Percentiles rank a stretch among this genome's conserved stretches.
These are phyloP conservation scores for Lepus europaeus DNA, from an alignment of 2,113 vertebrate species.

Conservation along the genomic window DNA sequence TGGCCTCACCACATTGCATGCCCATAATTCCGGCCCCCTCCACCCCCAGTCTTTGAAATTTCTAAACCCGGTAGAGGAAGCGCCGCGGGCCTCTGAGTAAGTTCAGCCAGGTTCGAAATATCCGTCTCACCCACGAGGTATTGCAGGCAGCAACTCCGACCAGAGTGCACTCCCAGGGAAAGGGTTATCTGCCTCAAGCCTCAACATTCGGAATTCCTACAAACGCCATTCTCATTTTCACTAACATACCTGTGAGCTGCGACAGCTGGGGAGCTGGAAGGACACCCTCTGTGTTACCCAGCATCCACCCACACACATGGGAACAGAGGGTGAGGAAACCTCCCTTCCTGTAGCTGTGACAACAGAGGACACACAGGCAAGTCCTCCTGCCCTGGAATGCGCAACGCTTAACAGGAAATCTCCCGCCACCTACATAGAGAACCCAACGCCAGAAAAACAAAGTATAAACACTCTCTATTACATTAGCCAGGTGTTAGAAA, in stretches of 20 bases:
- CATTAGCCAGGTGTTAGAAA: slow-evolving; percentile 62
- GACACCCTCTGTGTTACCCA: not conserved
- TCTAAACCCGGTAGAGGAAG: slow-evolving; percentile 73
- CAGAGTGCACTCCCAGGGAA: not conserved
- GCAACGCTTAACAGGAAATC: slow-evolving; percentile 78
- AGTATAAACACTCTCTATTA: slow-evolving; percentile 73
- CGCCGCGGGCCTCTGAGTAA: slow-evolving; percentile 60
- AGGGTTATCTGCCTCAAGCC: slow-evolving; percentile 59
- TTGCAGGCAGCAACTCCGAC: slow-evolving; percentile 8
- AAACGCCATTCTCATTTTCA: not conserved
- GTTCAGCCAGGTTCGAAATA: slow-evolving; percentile 76
- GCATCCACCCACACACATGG: not conserved
- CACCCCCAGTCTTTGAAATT: slow-evolving; percentile 60
- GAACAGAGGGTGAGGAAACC: not conserved
- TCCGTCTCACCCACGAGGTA: slow-evolving; percentile 69
- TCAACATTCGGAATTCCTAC: slow-evolving; percentile 39
- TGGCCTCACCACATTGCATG: not conserved
- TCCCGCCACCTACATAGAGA: slow-evolving; percentile 73
- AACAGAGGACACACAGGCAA: slow-evolving; percentile 47
- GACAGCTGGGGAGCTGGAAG: not conserved
- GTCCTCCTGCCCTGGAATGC: slow-evolving; percentile 59
- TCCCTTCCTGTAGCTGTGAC: slow-evolving; percentile 5
- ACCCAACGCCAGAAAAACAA: slow-evolving; percentile 69
- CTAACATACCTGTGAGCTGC: slow-evolving; percentile 16
- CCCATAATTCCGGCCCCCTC: not conserved